Evolutionary conservation across 1,140 invertebrate species (phyloP), one percentile per base, ranked within the genome.

Genomic region (Heliconius hewitsoni): DNA sequence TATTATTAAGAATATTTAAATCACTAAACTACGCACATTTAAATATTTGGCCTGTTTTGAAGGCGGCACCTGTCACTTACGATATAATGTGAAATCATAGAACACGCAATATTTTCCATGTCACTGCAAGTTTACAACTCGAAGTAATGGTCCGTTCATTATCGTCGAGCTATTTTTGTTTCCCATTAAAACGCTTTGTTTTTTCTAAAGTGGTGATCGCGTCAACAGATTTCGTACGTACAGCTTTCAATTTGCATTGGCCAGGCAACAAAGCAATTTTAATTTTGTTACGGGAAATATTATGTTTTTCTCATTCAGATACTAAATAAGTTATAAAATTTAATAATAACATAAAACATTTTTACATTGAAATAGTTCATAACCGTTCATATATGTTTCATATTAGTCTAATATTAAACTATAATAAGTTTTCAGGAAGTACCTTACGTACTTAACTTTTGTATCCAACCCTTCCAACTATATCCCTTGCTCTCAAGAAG

Each of bases 91-190:
- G 60, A 30, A 66, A 66, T 66, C 3, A 66, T 13, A 66, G 60
- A 66, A 66, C 23, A 60, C 57, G 23, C 57, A 66, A 66, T 66
- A 66, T 30, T 66, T 66, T 66, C 60, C 60, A 66, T 66, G 60
- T 66, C 60, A 66, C 60, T 66, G 60, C 60, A 30, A 66, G 60
- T 66, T 30, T 66, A 66, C 27, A 66, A 16, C 60, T 66, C 60
- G 1, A 66, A 66, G 60, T 66, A 66, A 66, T 66, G 60, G 27
- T 30, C 27, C n/a, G 60, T 66, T 66, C 60, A 74, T 66, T 79
- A 46, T 34, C 73, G 73, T 37, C 82, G 79, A 80, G 87, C 84
- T 89, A 89, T 89, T 88, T 85, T 87, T 83, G 83, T 87, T 84
- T 77, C 79, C 83, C 82, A 87, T 89, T 86, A 90, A 86, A 83